phyloP scores from a whole-genome alignment of 92 coral and sea anemone genomes.

The Umimayanthus chanpuru region DNA sequence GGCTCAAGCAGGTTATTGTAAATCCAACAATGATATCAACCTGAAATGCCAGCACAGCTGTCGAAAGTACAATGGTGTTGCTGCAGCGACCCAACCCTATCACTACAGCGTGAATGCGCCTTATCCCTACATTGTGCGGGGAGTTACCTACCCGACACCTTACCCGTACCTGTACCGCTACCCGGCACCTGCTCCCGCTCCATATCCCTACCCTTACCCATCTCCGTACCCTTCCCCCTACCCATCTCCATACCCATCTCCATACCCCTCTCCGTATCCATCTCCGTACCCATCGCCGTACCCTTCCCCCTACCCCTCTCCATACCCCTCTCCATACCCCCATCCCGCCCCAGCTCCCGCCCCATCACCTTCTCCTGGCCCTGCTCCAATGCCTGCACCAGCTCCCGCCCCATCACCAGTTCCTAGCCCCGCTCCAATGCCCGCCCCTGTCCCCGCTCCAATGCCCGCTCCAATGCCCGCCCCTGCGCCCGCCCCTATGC shows the following conservation, averaged over 20 bases:
- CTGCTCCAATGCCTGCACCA: background rate
- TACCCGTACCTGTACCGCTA: slow-evolving; percentile 9
- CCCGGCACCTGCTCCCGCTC: slow-evolving; percentile 22
- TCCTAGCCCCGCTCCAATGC: no score
- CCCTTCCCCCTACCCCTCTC: background rate
- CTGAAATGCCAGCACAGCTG: slow-evolving; percentile 61
- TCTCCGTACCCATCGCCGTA: background rate
- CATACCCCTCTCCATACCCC: background rate
- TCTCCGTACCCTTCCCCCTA: background rate
- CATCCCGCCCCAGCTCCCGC: background rate
- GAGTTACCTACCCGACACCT: slow-evolving; percentile 28
- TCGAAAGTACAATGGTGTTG: slow-evolving; percentile 46
- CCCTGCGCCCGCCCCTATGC: background rate
- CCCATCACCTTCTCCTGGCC: background rate
- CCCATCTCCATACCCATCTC: background rate
- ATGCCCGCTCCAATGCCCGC: background rate
- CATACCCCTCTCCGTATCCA: background rate
- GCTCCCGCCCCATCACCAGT: background rate
- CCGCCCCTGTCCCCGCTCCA: background rate
- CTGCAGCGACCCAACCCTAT: slow-evolving; percentile 42
- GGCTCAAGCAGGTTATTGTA: slow-evolving; percentile 59
- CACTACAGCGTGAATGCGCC: slow-evolving; percentile 44
- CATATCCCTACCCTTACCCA: background rate
- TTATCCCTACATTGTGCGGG: slow-evolving; percentile 50
- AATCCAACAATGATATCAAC: slow-evolving; percentile 49